Percentiles rank a stretch among this genome's conserved stretches.
Conservation (phyloP, 2,113 vertebrate genomes). For the Caracal caracal region DNA sequence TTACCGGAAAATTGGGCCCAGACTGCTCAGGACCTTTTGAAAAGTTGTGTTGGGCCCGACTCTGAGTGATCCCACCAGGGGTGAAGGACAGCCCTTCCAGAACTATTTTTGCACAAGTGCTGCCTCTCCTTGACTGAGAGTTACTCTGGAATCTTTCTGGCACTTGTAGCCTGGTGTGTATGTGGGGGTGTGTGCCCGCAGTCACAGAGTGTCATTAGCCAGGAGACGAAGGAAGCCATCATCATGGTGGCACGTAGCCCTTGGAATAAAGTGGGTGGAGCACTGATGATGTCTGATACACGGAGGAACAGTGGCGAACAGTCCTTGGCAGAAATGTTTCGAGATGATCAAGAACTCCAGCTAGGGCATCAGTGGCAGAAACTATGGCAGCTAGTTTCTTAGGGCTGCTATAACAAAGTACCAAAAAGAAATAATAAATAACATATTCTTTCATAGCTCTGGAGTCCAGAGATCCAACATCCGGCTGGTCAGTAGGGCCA, state of each 20-base stretch:
- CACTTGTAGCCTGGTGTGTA: not conserved
- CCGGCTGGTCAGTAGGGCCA: not conserved
- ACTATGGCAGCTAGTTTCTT: not conserved
- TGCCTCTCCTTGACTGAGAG: too few species aligned
- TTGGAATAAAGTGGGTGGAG: not conserved
- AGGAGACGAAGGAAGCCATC: not conserved
- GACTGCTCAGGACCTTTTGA: not conserved
- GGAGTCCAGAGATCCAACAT: not conserved
- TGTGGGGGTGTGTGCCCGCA: too few species aligned
- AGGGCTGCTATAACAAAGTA: not conserved
- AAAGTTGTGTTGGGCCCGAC: not conserved
- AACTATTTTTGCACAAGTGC: not conserved
- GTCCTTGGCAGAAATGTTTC: not conserved
- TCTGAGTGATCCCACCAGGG: too few species aligned
- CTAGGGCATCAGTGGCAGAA: not conserved
- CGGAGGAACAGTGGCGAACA: too few species aligned
- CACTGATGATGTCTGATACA: not conserved
- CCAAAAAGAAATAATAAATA: not conserved
- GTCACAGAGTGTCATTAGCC: not conserved
- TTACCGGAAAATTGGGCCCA: not conserved
- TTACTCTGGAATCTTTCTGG: too few species aligned
- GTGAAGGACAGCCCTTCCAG: not conserved
- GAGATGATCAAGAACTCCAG: fast-evolving
- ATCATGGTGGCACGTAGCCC: not conserved
- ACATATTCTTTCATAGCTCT: not conserved